phyloP scores from a whole-genome alignment of 2,113 vertebrate genomes.

The Otolemur garnettii region DNA sequence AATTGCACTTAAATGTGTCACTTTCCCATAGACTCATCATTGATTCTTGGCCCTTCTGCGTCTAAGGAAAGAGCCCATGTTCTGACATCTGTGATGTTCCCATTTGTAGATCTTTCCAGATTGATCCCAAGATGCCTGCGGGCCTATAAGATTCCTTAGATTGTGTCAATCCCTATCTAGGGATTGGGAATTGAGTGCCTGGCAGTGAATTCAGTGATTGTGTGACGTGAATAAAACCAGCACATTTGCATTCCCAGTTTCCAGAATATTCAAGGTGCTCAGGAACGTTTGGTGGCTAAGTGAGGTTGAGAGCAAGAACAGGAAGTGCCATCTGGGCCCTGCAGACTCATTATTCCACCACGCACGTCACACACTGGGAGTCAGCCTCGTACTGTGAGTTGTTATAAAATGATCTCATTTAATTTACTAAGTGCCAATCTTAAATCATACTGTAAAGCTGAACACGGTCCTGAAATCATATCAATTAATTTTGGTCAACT shows the following conservation, averaged over 20 bases:
- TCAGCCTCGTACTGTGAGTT: background rate
- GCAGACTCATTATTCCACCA: background rate
- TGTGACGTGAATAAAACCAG: constrained; percentile 51
- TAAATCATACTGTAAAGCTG: constrained; percentile 58
- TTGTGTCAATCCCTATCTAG: background rate
- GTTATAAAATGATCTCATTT: constrained; percentile 76
- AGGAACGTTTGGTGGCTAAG: background rate
- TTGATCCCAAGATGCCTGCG: background rate
- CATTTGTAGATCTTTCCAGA: background rate
- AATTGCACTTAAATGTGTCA: background rate
- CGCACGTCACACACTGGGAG: background rate
- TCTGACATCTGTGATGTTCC: background rate
- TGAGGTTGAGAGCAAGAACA: background rate
- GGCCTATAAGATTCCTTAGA: background rate
- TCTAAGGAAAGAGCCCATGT: background rate
- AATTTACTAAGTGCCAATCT: constrained; percentile 70
- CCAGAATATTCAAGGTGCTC: constrained; percentile 36
- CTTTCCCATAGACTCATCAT: background rate
- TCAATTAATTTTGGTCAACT: constrained; percentile 46
- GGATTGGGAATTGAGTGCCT: constrained; percentile 9
- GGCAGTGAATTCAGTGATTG: constrained; percentile 15
- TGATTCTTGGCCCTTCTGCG: background rate
- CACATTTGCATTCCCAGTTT: background rate
- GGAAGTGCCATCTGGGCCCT: too few relatives aligned
- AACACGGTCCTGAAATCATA: constrained; percentile 5